Evolutionary conservation across 2,113 vertebrate genomes (phyloP).

Genomic region (Misgurnus mizolepis): DNA sequence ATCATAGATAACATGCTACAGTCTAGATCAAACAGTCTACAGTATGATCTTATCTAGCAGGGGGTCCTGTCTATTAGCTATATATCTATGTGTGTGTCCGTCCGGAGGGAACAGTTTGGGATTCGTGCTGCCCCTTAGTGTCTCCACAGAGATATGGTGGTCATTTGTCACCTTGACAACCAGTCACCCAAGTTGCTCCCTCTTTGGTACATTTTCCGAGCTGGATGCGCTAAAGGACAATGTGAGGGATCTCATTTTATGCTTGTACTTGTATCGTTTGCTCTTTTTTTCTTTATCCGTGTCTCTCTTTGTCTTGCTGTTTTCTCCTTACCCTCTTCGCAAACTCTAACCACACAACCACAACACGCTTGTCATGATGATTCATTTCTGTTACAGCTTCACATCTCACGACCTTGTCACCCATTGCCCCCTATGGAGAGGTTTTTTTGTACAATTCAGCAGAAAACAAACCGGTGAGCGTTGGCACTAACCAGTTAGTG

Average conservation of each 20-base stretch:
- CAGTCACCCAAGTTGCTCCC: conserved; percentile 42
- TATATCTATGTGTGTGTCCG: conserved; percentile 42
- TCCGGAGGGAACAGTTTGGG: conserved; percentile 33
- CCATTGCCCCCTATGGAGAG: conserved; percentile 88
- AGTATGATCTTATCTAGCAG: conserved; percentile 44
- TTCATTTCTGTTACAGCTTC: conserved; percentile 55
- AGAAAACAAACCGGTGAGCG: conserved; percentile 76
- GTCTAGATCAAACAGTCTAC: conserved; percentile 44
- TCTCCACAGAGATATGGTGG: conserved; percentile 32
- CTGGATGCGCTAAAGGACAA: conserved; percentile 38
- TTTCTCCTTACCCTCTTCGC: conserved; percentile 4
- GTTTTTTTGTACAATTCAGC: conserved; percentile 80
- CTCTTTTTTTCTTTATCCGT: background rate
- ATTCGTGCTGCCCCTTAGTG: conserved; percentile 51
- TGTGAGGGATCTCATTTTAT: conserved; percentile 40
- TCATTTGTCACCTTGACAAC: conserved; percentile 61
- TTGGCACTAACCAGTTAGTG: background rate
- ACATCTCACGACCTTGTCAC: conserved; percentile 66
- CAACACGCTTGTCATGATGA: background rate
- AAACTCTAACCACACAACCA: background rate
- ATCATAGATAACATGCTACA: conserved; percentile 45
- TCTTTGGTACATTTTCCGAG: conserved; percentile 34
- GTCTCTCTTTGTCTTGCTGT: background rate
- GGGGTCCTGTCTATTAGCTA: conserved; percentile 46
- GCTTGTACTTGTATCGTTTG: background rate